These are phyloP conservation scores for Cataglyphis livida DNA, from an alignment of 2,888 invertebrate species.

Conservation along the genomic window DNA sequence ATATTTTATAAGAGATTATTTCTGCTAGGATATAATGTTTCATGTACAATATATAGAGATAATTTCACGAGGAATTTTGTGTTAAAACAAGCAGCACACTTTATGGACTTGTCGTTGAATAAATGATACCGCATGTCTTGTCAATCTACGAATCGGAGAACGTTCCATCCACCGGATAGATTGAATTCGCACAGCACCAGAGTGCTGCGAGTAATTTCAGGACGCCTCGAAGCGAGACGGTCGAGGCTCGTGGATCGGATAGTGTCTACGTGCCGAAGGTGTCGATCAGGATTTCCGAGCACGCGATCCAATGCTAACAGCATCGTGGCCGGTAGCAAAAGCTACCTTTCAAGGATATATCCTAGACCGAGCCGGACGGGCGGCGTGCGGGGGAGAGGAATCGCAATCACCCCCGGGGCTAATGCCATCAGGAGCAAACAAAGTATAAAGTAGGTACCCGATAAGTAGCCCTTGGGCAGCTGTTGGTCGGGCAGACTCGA, in stretches of 20 bases:
- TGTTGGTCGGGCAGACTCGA: conserved; percentile 75
- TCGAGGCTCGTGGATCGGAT: conserved; percentile 71
- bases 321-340: conserved; percentile 77
- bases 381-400: conserved; percentile 61
- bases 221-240: conserved; percentile 46
- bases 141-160: conserved; percentile 28
- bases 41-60: background rate
- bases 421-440: conserved; percentile 84
- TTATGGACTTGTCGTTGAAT: conserved; percentile 19
- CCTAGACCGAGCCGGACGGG: conserved; percentile 62
- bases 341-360: conserved; percentile 73
- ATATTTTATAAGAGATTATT: conserved; percentile 14
- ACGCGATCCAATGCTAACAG: conserved; percentile 83
- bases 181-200: conserved; percentile 61
- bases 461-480: conserved; percentile 82
- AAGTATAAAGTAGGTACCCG: conserved; percentile 82
- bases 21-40: background rate
- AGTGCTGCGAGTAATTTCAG: conserved; percentile 49
- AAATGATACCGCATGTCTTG: conserved; percentile 39
- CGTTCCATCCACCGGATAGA: conserved; percentile 47
- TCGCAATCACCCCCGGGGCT: conserved; percentile 82
- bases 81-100: background rate
- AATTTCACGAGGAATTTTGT: background rate
- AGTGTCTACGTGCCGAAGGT: conserved; percentile 76
- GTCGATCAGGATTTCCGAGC: conserved; percentile 83